These are phyloP conservation scores for Bombylius discolor DNA, from an alignment of 2,888 invertebrate genomes.

Conservation along the genomic window DNA sequence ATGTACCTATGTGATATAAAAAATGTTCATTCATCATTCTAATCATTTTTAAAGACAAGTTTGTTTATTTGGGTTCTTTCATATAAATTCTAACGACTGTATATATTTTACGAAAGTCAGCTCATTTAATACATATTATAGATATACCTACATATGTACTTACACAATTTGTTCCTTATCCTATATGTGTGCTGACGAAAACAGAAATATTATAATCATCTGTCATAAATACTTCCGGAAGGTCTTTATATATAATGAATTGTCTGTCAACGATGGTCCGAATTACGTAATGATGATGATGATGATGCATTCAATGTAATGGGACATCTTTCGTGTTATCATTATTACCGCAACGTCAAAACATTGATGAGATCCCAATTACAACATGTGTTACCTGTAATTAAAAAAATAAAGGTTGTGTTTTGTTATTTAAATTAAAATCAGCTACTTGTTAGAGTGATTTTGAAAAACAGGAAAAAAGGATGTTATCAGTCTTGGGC, in stretches of 20 bases:
- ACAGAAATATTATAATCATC: neutral
- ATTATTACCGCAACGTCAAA: too few species aligned
- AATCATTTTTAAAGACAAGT: neutral
- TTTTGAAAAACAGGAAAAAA: too few species aligned
- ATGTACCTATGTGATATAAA: neutral
- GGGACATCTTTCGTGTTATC: too few species aligned
- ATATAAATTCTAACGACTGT: neutral
- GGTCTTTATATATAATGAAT: neutral
- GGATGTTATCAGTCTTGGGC: too few species aligned
- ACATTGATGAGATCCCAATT: too few species aligned
- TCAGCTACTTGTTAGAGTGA: too few species aligned
- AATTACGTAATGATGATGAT: neutral
- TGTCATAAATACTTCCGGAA: neutral
- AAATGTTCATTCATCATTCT: neutral
- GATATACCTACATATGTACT: neutral
- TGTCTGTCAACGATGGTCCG: neutral
- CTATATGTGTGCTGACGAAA: neutral
- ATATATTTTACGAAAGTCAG: neutral
- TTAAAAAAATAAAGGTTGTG: too few species aligned
- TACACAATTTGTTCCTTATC: neutral
- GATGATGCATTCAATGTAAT: too few species aligned
- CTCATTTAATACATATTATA: neutral
- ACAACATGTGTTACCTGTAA: too few species aligned
- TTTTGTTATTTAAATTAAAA: too few species aligned
- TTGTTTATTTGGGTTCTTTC: too few species aligned